These are phyloP conservation scores for Oryzias dopingdopingensis DNA, from an alignment of 2,797 vertebrate genomes.

Conservation along the genomic window DNA sequence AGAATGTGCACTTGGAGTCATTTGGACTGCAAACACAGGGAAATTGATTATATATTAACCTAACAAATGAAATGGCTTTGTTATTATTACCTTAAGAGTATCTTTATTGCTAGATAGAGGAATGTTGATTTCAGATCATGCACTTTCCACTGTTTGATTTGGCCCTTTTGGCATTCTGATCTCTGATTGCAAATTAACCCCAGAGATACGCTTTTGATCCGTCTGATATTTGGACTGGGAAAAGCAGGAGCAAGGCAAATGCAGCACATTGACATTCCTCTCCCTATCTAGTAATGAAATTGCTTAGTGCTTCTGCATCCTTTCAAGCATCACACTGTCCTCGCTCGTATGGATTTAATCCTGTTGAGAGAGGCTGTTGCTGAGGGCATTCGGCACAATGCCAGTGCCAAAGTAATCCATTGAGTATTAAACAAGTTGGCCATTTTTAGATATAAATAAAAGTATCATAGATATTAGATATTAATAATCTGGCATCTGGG, in stretches of 20 bases:
- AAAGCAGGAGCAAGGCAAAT: slow-evolving; percentile 51
- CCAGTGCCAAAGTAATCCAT: slow-evolving; percentile 62
- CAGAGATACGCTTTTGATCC: slow-evolving; percentile 47
- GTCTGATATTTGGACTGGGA: slow-evolving; percentile 54
- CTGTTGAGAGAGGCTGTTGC: slow-evolving; percentile 64
- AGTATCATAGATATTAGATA: slow-evolving; percentile 37
- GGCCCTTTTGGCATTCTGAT: slow-evolving; percentile 38
- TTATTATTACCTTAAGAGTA: neutral
- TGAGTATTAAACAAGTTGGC: slow-evolving; percentile 53
- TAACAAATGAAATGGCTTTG: slow-evolving; percentile 4
- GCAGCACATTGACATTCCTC: slow-evolving; percentile 64
- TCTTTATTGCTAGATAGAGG: neutral
- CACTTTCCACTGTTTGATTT: slow-evolving; percentile 19
- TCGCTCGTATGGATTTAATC: slow-evolving; percentile 68
- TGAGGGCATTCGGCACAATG: slow-evolving; percentile 63
- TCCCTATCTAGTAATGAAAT: slow-evolving; percentile 71
- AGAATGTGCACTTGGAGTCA: neutral
- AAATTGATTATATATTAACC: slow-evolving; percentile 1
- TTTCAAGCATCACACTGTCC: slow-evolving; percentile 70
- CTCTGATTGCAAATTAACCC: slow-evolving; percentile 52
- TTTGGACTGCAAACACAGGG: slow-evolving; percentile 9
- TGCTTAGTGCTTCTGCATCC: slow-evolving; percentile 66
- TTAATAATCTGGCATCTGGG: slow-evolving; percentile 32
- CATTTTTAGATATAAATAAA: slow-evolving; percentile 42
- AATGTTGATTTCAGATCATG: slow-evolving; percentile 10